Percentiles rank a stretch among this genome's conserved stretches.
Evolutionary conservation across 2,888 invertebrate genomes (phyloP).

Genomic region (Hipparchia semele): DNA sequence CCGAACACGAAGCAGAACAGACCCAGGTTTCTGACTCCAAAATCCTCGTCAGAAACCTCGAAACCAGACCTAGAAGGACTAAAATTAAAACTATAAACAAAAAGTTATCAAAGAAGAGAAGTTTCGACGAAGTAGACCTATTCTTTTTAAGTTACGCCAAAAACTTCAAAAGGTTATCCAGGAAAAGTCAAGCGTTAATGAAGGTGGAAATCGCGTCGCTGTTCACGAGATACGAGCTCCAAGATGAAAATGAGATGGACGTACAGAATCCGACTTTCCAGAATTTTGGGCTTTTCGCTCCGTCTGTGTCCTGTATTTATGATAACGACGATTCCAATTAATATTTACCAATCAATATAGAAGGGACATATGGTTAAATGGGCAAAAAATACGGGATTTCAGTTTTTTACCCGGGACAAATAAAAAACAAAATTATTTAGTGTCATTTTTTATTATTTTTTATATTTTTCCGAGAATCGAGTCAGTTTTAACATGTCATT

Average conservation of each 20-base stretch:
- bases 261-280: not conserved
- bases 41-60: not conserved
- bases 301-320: not conserved
- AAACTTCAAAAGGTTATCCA: not conserved
- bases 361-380: no score
- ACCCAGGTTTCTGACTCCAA: not conserved
- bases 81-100: not conserved
- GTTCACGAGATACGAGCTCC: conserved; percentile 1
- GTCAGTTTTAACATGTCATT: no score
- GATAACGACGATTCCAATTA: not conserved
- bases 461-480: no score
- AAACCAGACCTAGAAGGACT: not conserved
- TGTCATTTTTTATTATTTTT: no score
- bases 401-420: no score
- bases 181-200: not conserved
- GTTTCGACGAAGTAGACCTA: not conserved
- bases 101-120: not conserved
- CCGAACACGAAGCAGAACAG: not conserved
- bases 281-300: not conserved
- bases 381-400: no score
- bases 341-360: no score
- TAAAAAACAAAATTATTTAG: no score
- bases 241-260: not conserved
- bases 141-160: conserved; percentile 2
- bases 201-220: not conserved